phyloP scores from a whole-genome alignment of 2,113 vertebrate species.

The Tetraodon nigroviridis region DNA sequence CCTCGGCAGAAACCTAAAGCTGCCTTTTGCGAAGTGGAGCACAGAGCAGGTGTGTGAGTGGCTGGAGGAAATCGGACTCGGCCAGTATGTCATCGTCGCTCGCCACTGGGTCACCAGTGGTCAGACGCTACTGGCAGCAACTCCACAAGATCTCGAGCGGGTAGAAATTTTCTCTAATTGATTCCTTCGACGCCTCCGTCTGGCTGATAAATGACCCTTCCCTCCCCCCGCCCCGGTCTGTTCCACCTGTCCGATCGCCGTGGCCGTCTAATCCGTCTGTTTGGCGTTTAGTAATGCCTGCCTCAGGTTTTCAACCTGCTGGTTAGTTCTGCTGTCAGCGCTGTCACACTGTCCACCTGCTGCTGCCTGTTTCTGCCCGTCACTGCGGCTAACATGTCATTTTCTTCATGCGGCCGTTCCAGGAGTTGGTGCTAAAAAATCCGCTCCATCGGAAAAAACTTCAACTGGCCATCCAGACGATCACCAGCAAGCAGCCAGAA shows the following conservation, averaged over 20 bases:
- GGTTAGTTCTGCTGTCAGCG: slow-evolving; percentile 44
- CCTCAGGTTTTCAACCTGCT: slow-evolving; percentile 32
- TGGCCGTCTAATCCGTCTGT: slow-evolving; percentile 16
- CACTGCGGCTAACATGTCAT: background rate
- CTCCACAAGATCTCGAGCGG: slow-evolving; percentile 91
- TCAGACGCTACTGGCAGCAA: slow-evolving; percentile 85
- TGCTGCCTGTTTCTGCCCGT: background rate
- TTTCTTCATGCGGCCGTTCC: slow-evolving; percentile 1
- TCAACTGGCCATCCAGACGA: slow-evolving; percentile 82
- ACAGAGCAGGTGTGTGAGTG: slow-evolving; percentile 89
- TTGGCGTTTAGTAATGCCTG: slow-evolving; percentile 29
- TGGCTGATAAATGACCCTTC: slow-evolving; percentile 12
- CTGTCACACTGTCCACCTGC: slow-evolving; percentile 17
- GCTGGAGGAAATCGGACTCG: slow-evolving; percentile 89
- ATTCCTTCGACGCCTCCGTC: background rate
- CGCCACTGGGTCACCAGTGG: slow-evolving; percentile 87
- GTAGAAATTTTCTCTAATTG: slow-evolving; percentile 59
- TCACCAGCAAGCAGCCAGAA: slow-evolving; percentile 79
- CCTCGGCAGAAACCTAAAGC: slow-evolving; percentile 64
- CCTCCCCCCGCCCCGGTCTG: background rate
- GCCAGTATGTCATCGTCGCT: slow-evolving; percentile 85
- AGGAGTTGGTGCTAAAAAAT: slow-evolving; percentile 94
- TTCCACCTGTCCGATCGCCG: slow-evolving; percentile 44
- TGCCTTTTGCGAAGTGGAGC: slow-evolving; percentile 88
- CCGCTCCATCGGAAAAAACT: slow-evolving; percentile 94